Percentiles rank a stretch among this genome's conserved stretches.
phyloP scores from a whole-genome alignment of 2,797 vertebrate species.

The Coregonus sp. region DNA sequence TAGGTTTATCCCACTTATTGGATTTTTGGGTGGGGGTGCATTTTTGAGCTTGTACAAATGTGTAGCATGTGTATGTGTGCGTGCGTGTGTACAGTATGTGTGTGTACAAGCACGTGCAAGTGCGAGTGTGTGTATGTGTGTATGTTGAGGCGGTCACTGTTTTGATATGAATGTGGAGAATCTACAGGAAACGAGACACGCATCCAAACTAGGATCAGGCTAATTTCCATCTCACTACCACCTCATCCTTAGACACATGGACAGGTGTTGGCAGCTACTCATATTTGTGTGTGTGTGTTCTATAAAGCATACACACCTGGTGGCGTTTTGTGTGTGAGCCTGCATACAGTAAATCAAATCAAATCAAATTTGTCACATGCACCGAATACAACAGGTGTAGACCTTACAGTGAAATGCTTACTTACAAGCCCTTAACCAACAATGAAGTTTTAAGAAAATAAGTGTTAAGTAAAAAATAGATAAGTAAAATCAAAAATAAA shows the following conservation, averaged over 20 bases:
- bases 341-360: not conserved
- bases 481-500: no score
- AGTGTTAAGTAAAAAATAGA: no score
- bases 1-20: constrained; percentile 59
- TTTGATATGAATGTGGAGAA: not conserved
- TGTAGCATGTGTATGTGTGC: constrained; percentile 24
- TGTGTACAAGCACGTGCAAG: not conserved
- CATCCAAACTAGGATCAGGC: not conserved
- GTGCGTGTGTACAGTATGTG: not conserved
- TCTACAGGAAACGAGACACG: not conserved
- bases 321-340: not conserved
- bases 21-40: not conserved
- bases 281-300: constrained; percentile 4
- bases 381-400: no score
- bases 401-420: no score
- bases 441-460: no score
- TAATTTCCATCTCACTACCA: not conserved
- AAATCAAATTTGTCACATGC: no score
- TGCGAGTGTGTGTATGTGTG: not conserved
- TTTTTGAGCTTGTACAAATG: constrained; percentile 7
- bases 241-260: not conserved
- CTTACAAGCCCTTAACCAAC: no score
- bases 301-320: not conserved
- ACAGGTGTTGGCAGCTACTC: not conserved
- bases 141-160: not conserved